Base-by-base conservation (phyloP, 2,888 invertebrate genomes). In the Drosophila rubida region DNA sequence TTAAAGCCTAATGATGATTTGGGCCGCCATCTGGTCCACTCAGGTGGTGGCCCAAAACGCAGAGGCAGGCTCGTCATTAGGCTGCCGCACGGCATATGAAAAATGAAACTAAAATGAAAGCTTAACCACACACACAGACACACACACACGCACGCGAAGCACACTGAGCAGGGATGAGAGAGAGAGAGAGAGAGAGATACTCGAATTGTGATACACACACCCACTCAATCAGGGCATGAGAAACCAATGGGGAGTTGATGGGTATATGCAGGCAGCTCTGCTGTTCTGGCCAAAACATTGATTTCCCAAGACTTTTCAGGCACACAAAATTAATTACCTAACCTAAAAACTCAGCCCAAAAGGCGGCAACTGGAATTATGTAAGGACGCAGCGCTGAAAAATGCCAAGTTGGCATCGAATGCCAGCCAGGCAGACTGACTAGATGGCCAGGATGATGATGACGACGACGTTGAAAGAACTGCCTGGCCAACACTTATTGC, bases 321-420 rank as follows among this genome's bases (percentile, higher is more conserved):
- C 87, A 62, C 75, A 74, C 70, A 86, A 86, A 84, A 84, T 84
- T 84, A 84, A 84, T 84, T 84, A 84, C 88, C 84, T 78, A 86
- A 88, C 86, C 88, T 71, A 82, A 85, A 83, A 83, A 82, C 69
- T 69, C 54, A 59, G 73, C 50, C 63, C 69, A 64, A 44, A 51
- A 59, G 76, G 64, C 65, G 65, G 63, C 54, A 59, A 44, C 25
- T 22, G 48, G 54, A 69, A 80, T 77, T 73, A 79, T 82, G 73
- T 68, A 77, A 69, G 69, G 39, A 32, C 49, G 30, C 54, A 37
- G 53, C 49, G 49, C 58, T 79, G 61, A 68, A 79, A 82, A 82
- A 68, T 78, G 78, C 69, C 78, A 57, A 77, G 69, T 71, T 62
- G 67, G 62, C 69, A 66, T 41, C 35, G 14, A 37, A 5, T 13